Percentiles rank a stretch among this genome's conserved stretches.
phyloP scores from a whole-genome alignment of 2,797 vertebrate species.

The Carapus acus region DNA sequence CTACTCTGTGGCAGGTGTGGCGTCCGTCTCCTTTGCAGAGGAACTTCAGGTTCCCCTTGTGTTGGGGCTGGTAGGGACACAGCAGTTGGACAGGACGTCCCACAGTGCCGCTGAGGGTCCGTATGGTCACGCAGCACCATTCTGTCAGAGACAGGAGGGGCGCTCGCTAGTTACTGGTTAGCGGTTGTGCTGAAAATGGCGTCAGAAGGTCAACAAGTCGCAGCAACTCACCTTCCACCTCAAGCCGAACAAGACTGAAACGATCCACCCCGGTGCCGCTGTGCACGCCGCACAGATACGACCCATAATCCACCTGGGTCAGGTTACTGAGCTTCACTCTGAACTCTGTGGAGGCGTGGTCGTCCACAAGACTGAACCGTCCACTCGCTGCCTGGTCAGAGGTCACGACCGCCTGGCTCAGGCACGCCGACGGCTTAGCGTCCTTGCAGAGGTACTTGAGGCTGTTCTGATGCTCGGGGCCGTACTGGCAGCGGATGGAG shows the following conservation, averaged over 20 bases:
- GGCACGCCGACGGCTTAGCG: constrained; percentile 16
- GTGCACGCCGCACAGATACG: constrained; percentile 47
- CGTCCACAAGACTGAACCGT: constrained; percentile 26
- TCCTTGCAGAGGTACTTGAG: constrained; percentile 52
- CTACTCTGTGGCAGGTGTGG: constrained; percentile 18
- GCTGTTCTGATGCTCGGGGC: neutral
- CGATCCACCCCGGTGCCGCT: constrained; percentile 12
- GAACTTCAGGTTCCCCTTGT: constrained; percentile 32
- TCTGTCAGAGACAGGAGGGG: constrained; percentile 17
- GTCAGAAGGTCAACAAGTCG: too few species aligned
- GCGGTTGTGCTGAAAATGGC: neutral
- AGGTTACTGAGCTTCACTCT: constrained; percentile 35
- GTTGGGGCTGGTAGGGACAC: constrained; percentile 36
- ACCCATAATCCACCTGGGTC: constrained; percentile 37
- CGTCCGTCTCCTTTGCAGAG: constrained; percentile 41
- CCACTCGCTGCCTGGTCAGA: accelerated
- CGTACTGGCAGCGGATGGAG: constrained; percentile 38
- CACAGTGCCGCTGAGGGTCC: neutral
- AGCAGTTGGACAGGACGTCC: constrained; percentile 17
- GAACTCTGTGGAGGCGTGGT: constrained; percentile 1
- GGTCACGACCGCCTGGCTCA: neutral
- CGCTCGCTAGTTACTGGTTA: too few species aligned
- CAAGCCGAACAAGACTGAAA: constrained; percentile 39
- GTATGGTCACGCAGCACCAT: constrained; percentile 33
- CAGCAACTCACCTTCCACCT: constrained; percentile 30